These are phyloP conservation scores for Drosophila arizonae DNA, from an alignment of 1,140 invertebrate genomes.

Conservation along the genomic window DNA sequence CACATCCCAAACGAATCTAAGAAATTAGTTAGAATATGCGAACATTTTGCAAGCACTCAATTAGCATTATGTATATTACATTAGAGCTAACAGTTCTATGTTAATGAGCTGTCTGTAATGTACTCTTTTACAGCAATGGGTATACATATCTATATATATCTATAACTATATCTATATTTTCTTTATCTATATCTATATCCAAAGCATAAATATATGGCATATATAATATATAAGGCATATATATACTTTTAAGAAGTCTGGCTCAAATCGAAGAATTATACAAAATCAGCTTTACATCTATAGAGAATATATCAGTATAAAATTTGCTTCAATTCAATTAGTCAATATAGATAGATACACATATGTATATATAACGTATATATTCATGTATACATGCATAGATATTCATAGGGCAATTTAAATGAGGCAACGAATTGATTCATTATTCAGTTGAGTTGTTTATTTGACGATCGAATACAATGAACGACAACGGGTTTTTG, in stretches of 20 bases:
- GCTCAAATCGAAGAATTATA: neutral
- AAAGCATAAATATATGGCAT: too few relatives aligned
- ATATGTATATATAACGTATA: conserved; percentile 9
- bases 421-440: conserved; percentile 67
- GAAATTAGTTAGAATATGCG: conserved; percentile 56
- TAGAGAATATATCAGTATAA: neutral
- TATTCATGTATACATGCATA: conserved; percentile 15
- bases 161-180: neutral
- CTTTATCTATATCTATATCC: too few relatives aligned
- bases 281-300: neutral
- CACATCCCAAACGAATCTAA: conserved; percentile 24
- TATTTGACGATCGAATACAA: conserved; percentile 57
- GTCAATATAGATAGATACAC: neutral
- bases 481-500: conserved; percentile 48
- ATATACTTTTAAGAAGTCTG: too few relatives aligned
- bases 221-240: too few relatives aligned
- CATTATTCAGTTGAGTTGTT: conserved; percentile 44
- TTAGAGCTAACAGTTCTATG: conserved; percentile 29
- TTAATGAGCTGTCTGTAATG: conserved; percentile 35
- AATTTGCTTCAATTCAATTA: conserved; percentile 30
- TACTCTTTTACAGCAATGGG: neutral
- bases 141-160: neutral
- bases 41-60: conserved; percentile 45
- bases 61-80: conserved; percentile 41
- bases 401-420: conserved; percentile 66